Evolutionary conservation across 1,140 invertebrate genomes (phyloP).

Genomic region (Bombus ignitus): DNA sequence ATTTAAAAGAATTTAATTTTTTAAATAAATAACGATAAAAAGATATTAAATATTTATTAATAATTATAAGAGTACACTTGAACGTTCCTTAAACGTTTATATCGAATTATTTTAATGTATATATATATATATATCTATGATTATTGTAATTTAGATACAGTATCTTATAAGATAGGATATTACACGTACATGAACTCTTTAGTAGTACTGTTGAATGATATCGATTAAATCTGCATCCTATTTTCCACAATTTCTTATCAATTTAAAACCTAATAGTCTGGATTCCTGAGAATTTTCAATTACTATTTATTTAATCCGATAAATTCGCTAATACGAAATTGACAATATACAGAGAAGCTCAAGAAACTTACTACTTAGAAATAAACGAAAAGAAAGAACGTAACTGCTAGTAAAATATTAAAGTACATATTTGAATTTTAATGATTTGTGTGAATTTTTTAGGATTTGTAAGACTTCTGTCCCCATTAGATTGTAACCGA

Average conservation of each 20-base stretch:
- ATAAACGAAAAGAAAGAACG: not conserved
- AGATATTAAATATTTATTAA: conserved; percentile 30
- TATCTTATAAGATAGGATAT: not conserved
- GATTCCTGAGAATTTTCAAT: not conserved
- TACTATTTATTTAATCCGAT: too few species aligned
- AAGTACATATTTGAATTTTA: not conserved
- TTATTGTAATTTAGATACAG: too few species aligned
- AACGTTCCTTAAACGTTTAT: not conserved
- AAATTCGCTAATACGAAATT: not conserved
- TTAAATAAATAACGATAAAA: conserved; percentile 20
- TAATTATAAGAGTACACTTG: conserved; percentile 10
- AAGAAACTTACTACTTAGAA: not conserved
- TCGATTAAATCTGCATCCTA: not conserved
- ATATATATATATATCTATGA: not conserved
- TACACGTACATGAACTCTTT: not conserved
- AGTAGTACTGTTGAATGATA: not conserved
- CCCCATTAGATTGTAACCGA: not conserved
- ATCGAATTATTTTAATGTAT: not conserved
- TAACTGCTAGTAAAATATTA: not conserved
- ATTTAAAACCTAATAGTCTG: not conserved
- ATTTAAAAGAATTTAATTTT: not conserved
- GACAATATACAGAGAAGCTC: not conserved
- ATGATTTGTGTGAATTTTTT: not conserved
- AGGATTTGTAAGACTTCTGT: not conserved
- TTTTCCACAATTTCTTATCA: not conserved